Percentiles rank a stretch among this genome's conserved stretches.
phyloP scores from a whole-genome alignment of 2,797 vertebrate genomes.

The Crypturellus tataupa region DNA sequence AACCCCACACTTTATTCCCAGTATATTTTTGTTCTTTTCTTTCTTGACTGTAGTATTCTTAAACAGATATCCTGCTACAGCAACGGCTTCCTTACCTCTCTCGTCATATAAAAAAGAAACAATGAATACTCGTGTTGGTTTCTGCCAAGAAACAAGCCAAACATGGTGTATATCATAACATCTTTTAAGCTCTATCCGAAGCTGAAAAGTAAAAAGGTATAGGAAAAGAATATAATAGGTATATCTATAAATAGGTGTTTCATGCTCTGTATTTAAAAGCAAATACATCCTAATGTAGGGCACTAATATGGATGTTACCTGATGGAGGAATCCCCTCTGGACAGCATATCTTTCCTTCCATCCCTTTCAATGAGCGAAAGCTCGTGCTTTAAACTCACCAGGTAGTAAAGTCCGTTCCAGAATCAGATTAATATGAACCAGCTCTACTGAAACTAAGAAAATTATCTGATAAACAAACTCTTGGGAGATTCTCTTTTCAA shows the following conservation, averaged over 20 bases:
- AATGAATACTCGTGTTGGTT: not conserved
- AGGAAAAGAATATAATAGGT: not conserved
- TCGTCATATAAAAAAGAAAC: not conserved
- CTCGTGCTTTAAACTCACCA: not conserved
- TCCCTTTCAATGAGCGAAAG: not conserved
- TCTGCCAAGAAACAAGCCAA: constrained; percentile 4
- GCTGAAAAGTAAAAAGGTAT: not conserved
- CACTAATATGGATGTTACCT: not conserved
- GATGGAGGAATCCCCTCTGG: not conserved
- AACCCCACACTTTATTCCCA: not conserved
- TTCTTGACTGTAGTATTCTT: not conserved
- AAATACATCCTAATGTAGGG: not conserved
- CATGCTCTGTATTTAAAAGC: not conserved
- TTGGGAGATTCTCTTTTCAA: not conserved
- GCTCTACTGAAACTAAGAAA: not conserved
- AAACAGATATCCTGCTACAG: not conserved
- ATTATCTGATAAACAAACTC: not conserved
- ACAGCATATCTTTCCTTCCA: fast-evolving
- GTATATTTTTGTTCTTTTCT: not conserved
- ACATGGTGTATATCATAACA: not conserved
- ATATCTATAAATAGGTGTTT: not conserved
- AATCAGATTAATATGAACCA: not conserved
- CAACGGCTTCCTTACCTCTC: not conserved
- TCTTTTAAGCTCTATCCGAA: not conserved
- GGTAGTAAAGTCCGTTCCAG: not conserved